These are phyloP conservation scores for Parapristionchus giblindavisi DNA, from an alignment of 2,888 invertebrate species.

Conservation along the genomic window DNA sequence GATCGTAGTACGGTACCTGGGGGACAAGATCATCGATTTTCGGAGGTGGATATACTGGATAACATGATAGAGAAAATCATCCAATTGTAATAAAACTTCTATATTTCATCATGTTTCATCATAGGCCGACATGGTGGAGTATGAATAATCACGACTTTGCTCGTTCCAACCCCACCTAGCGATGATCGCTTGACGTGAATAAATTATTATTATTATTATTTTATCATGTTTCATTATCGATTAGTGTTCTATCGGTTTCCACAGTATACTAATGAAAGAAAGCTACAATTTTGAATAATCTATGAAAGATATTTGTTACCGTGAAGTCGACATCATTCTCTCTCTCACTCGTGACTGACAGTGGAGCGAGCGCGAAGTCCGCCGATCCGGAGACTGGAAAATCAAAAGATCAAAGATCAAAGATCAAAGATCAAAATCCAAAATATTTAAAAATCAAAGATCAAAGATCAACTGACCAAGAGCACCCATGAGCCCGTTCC, in stretches of 20 bases:
- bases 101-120: too few relatives aligned
- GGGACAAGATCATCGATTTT: too few relatives aligned
- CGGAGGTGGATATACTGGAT: too few relatives aligned
- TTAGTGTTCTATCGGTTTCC: not conserved
- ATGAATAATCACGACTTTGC: too few relatives aligned
- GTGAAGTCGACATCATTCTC: slow-evolving; percentile 97
- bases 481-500: slow-evolving; percentile 81
- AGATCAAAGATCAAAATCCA: not conserved
- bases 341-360: slow-evolving; percentile 96
- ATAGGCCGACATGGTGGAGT: too few relatives aligned
- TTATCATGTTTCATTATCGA: too few relatives aligned
- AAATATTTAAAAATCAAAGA: not conserved
- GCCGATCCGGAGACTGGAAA: slow-evolving; percentile 73
- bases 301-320: not conserved
- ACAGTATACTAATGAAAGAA: too few relatives aligned
- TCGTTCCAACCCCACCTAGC: too few relatives aligned
- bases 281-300: not conserved
- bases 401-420: not conserved
- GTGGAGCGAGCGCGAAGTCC: slow-evolving; percentile 89
- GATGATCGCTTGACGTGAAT: too few relatives aligned
- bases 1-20: slow-evolving; percentile 88
- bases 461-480: slow-evolving; percentile 44
- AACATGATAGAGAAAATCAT: too few relatives aligned
- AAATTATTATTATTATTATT: too few relatives aligned
- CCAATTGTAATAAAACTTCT: too few relatives aligned